Conservation (phyloP, 2,888 invertebrate genomes). For the Tridacna gigas region DNA sequence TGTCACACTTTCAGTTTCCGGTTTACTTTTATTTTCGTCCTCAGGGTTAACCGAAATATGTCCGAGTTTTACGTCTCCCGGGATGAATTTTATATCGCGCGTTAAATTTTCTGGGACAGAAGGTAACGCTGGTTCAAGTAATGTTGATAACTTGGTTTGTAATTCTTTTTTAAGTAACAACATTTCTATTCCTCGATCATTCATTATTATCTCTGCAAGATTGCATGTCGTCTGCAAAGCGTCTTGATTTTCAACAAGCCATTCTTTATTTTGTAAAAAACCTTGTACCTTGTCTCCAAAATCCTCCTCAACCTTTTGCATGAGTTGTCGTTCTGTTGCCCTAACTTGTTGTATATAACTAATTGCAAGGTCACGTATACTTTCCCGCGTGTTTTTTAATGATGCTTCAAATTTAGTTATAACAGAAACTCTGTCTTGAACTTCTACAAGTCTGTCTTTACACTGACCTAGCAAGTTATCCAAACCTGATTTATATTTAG, state of each 20-base stretch:
- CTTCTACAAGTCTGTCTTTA: conserved; percentile 72
- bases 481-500: conserved; percentile 77
- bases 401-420: conserved; percentile 81
- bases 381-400: conserved; percentile 81
- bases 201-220: conserved; percentile 82
- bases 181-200: conserved; percentile 83
- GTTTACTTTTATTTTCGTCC: conserved; percentile 38
- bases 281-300: conserved; percentile 78
- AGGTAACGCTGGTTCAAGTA: conserved; percentile 75
- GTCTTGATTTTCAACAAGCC: conserved; percentile 79
- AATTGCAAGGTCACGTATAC: conserved; percentile 82
- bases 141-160: conserved; percentile 79
- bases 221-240: conserved; percentile 80
- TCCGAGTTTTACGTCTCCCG: conserved; percentile 80
- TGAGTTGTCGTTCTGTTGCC: conserved; percentile 71
- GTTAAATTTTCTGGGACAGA: conserved; percentile 70
- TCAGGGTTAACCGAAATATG: conserved; percentile 58
- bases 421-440: conserved; percentile 76
- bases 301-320: conserved; percentile 78
- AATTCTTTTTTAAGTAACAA: conserved; percentile 83
- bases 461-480: conserved; percentile 73
- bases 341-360: conserved; percentile 76
- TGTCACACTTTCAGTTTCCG: conserved; percentile 30
- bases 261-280: conserved; percentile 79
- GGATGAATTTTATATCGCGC: conserved; percentile 77